Evolutionary conservation across 2,888 invertebrate genomes (phyloP).

Genomic region (Baccha elongata): DNA sequence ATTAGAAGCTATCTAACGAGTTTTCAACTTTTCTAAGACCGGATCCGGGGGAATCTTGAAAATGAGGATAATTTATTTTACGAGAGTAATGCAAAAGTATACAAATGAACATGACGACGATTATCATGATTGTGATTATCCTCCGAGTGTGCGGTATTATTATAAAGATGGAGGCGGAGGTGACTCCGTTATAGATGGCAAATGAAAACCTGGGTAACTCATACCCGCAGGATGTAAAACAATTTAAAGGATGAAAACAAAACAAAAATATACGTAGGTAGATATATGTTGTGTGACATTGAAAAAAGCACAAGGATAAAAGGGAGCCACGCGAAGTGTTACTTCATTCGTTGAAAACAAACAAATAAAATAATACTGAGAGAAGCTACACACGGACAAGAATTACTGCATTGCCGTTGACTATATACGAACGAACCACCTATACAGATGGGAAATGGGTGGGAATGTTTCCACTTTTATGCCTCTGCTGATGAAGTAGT

Average conservation of each 20-base stretch:
- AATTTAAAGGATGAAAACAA: slow-evolving; percentile 8
- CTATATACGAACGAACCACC: too few relatives aligned
- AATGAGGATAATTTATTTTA: slow-evolving; percentile 69
- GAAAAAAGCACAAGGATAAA: slow-evolving; percentile 20
- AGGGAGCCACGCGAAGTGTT: slow-evolving; percentile 16
- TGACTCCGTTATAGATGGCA: background rate
- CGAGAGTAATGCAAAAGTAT: slow-evolving; percentile 52
- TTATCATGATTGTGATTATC: slow-evolving; percentile 71
- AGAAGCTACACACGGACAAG: slow-evolving; percentile 1
- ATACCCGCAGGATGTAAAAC: slow-evolving; percentile 15
- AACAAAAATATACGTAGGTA: background rate
- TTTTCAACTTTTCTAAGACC: slow-evolving; percentile 63
- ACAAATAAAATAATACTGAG: background rate
- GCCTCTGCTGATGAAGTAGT: slow-evolving; percentile 73
- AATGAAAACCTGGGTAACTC: too few relatives aligned
- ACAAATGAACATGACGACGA: slow-evolving; percentile 70
- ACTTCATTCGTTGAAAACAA: background rate
- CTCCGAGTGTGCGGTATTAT: slow-evolving; percentile 37
- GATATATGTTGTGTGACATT: slow-evolving; percentile 2
- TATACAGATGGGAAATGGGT: slow-evolving; percentile 1
- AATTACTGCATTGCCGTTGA: background rate
- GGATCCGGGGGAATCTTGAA: slow-evolving; percentile 56
- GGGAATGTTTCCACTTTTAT: slow-evolving; percentile 71
- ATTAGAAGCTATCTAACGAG: slow-evolving; percentile 69
- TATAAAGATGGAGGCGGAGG: background rate